Percentiles rank a stretch among this genome's conserved stretches.
These are phyloP conservation scores for Vollenhovia emeryi DNA, from an alignment of 1,140 invertebrate genomes.

Conservation along the genomic window DNA sequence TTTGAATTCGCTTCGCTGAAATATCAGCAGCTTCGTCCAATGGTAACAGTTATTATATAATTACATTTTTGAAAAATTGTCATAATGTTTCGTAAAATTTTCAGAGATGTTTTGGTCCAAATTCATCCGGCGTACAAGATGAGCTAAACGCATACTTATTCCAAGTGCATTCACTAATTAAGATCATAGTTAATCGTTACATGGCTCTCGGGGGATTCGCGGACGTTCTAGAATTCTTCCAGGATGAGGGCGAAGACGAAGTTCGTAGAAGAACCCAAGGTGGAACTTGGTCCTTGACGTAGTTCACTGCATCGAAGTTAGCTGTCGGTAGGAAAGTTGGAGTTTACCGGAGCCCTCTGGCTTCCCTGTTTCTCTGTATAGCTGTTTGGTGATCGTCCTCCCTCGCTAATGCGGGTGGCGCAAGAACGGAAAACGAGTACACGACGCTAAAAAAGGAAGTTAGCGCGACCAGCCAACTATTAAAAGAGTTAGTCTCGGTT, in stretches of 20 bases:
- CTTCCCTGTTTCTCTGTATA: slow-evolving; percentile 64
- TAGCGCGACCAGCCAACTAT: slow-evolving; percentile 66
- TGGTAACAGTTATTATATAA: neutral
- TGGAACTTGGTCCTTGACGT: slow-evolving; percentile 73
- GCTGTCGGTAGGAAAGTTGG: slow-evolving; percentile 74
- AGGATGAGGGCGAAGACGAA: slow-evolving; percentile 39
- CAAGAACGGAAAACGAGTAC: slow-evolving; percentile 52
- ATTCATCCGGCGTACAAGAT: neutral
- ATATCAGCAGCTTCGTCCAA: neutral
- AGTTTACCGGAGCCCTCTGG: slow-evolving; percentile 68
- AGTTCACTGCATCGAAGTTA: slow-evolving; percentile 73
- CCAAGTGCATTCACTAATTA: slow-evolving; percentile 60
- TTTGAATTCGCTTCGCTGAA: neutral
- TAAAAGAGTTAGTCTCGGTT: slow-evolving; percentile 79
- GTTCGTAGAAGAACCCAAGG: slow-evolving; percentile 28
- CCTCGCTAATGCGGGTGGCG: slow-evolving; percentile 62
- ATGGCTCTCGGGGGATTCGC: neutral
- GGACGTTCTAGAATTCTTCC: slow-evolving; percentile 27
- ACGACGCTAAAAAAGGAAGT: slow-evolving; percentile 34
- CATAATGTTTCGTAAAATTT: neutral
- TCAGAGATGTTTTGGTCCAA: neutral
- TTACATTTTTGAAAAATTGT: neutral
- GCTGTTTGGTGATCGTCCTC: slow-evolving; percentile 75
- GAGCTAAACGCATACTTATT: slow-evolving; percentile 51
- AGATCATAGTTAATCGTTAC: slow-evolving; percentile 67